Base-by-base conservation (phyloP, 2,888 invertebrate species). In the Auanema sp. region DNA sequence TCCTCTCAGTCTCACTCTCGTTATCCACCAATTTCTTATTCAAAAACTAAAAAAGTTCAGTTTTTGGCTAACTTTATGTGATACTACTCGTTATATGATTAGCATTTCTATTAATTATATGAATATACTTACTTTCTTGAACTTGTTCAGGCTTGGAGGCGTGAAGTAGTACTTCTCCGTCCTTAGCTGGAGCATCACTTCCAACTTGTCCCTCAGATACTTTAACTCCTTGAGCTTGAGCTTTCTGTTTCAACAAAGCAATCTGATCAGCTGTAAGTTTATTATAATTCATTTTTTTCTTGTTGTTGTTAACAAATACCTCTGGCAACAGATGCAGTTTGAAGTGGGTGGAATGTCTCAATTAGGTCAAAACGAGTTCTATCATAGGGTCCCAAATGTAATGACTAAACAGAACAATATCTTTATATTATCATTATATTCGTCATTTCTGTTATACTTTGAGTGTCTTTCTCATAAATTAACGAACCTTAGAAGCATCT, bases 331-430 rank as follows among this genome's bases (percentile, higher is more conserved):
- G 65, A 60, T n/a, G 74, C 74, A 41, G 68, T 64, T 25, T 69
- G 71, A 18, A 74, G 70, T 21, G 74, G 74, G 41, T 74, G 71
- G 60, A 71, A 74, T 11, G 64, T 64, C 47, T 74, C 74, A 16
- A 66, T 63, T 33, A 74, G 60, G 40, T 72, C 71, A 59, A 74
- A 74, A 51, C 74, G 60, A 33, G 74, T 71, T 57, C 71, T 47
- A 51, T 74, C 74, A 58, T 74, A 74, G 4, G 64, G 58, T 41
- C 74, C 74, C 12, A 74, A 51, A 54, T 74, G 67, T n/a, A 71
- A 61, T 51, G 71, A 71, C 71, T 73, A 41, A 18, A 69, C 63
- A 18, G 47, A 21, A 47, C 47, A 33, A 33, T 33, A 33, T 33
- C 21, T 47, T 47, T 47, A 11, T 47, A 16, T 21, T 47, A 21